Percentiles rank a stretch among this genome's conserved stretches.
Conservation (phyloP, 2,113 vertebrate genomes). For the Glaucidium brasilianum region DNA sequence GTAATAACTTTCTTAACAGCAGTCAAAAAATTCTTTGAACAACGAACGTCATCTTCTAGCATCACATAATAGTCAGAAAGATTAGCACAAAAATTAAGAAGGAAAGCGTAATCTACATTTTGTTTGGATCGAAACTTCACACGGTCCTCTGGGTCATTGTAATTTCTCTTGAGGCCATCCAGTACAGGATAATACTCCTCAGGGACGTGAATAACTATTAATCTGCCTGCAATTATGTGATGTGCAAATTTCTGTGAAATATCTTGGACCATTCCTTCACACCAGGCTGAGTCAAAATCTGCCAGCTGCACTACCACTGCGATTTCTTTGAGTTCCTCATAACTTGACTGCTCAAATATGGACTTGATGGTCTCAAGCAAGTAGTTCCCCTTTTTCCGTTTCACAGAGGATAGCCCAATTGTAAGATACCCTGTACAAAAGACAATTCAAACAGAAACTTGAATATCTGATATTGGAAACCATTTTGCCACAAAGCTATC, state of each 20-base stretch:
- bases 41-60: constrained; percentile 95
- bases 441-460: neutral
- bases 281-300: constrained; percentile 92
- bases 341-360: constrained; percentile 96
- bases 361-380: constrained; percentile 96
- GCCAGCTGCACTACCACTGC: constrained; percentile 93
- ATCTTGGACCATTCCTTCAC: constrained; percentile 89
- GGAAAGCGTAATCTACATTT: constrained; percentile 91
- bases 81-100: constrained; percentile 96
- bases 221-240: constrained; percentile 93
- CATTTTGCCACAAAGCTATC: neutral
- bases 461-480: neutral
- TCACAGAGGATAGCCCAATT: constrained; percentile 94
- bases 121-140: constrained; percentile 98
- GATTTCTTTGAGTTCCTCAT: constrained; percentile 95
- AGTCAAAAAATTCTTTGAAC: constrained; percentile 94
- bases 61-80: constrained; percentile 98
- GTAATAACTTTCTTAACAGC: constrained; percentile 96
- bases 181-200: constrained; percentile 92
- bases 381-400: constrained; percentile 93
- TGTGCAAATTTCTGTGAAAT: constrained; percentile 96
- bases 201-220: constrained; percentile 94
- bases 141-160: constrained; percentile 94
- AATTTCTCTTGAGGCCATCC: constrained; percentile 96
- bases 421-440: constrained; percentile 88